These are phyloP conservation scores for Dryococelus australis DNA, from an alignment of 2,888 invertebrate genomes.

Conservation along the genomic window DNA sequence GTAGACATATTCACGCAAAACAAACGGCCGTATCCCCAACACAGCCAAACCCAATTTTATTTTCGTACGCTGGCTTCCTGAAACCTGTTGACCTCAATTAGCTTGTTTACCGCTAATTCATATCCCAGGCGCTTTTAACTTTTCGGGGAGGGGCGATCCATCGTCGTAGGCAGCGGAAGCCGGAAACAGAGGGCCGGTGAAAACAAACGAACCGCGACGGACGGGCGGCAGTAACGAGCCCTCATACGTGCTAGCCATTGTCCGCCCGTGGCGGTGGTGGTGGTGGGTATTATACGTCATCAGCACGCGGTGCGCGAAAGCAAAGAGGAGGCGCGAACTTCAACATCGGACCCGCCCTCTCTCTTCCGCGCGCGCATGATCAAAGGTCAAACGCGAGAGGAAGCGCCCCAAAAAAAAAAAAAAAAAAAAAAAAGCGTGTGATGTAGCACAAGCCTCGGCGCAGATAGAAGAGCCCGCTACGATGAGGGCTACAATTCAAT, in stretches of 20 bases:
- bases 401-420: not conserved
- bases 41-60: too few relatives aligned
- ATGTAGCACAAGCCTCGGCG: not conserved
- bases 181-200: too few relatives aligned
- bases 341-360: not conserved
- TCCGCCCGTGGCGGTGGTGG: too few relatives aligned
- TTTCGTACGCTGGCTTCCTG: too few relatives aligned
- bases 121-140: too few relatives aligned
- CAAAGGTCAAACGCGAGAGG: not conserved
- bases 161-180: not conserved
- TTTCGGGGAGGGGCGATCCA: too few relatives aligned
- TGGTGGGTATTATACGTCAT: not conserved
- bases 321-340: not conserved
- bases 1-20: too few relatives aligned
- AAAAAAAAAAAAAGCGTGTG: not conserved
- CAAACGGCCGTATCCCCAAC: too few relatives aligned
- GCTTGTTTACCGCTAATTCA: too few relatives aligned
- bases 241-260: too few relatives aligned
- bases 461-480: not conserved
- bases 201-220: not conserved
- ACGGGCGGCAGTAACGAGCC: not conserved
- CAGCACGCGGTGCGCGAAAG: not conserved
- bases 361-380: not conserved
- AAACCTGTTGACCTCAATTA: too few relatives aligned
- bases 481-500: not conserved